These are phyloP conservation scores for Channallabes apus DNA, from an alignment of 2,797 vertebrate species.

Conservation along the genomic window DNA sequence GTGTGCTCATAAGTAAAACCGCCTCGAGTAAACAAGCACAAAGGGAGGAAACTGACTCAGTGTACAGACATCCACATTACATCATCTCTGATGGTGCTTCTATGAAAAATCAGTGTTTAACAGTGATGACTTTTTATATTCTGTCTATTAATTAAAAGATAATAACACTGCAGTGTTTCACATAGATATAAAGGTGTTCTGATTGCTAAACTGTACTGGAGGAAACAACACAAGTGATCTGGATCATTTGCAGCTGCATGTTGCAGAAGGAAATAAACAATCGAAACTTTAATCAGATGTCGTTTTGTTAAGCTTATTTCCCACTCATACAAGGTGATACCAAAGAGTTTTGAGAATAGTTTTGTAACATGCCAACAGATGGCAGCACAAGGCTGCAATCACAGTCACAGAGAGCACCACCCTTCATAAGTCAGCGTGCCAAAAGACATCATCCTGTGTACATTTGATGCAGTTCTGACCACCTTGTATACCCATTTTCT, in stretches of 20 bases:
- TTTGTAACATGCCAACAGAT: too few species aligned
- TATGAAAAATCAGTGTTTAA: background rate
- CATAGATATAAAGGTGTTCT: background rate
- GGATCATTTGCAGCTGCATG: background rate
- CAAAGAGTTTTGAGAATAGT: too few species aligned
- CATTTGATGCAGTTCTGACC: too few species aligned
- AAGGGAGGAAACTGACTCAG: constrained; percentile 8
- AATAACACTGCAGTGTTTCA: background rate
- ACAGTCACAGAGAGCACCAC: too few species aligned
- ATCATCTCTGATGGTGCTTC: constrained; percentile 8
- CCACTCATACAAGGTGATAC: too few species aligned
- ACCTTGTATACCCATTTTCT: too few species aligned
- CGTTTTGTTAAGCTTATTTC: background rate
- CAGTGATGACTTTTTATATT: background rate
- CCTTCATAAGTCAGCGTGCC: too few species aligned
- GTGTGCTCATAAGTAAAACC: background rate
- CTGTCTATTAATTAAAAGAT: background rate
- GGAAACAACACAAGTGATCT: background rate
- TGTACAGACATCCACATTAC: background rate
- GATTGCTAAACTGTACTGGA: background rate
- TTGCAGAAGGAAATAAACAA: constrained; percentile 19
- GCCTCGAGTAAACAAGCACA: constrained; percentile 6
- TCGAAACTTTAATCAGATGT: background rate
- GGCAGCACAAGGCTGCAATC: too few species aligned
- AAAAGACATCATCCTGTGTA: too few species aligned